A percentile compares a stretch with the other conserved stretches of the same genome.
Evolutionary conservation across 2,888 invertebrate species (phyloP).

Genomic region (Idaea straminata): DNA sequence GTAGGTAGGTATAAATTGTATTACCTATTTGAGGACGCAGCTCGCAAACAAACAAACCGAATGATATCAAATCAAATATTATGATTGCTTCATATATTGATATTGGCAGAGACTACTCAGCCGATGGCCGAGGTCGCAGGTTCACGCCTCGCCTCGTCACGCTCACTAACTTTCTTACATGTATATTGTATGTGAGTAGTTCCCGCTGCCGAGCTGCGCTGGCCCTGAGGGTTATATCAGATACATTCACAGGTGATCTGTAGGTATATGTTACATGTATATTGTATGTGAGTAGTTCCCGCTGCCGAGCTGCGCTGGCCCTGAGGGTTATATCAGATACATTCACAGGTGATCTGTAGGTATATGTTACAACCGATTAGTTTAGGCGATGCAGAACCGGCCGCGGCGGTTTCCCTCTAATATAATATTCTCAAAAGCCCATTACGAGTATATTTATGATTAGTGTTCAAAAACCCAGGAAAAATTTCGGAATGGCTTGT

Average conservation of each 20-base stretch:
- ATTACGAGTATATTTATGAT: too few relatives aligned
- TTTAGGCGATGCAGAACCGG: too few relatives aligned
- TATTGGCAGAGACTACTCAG: neutral
- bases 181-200: neutral
- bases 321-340: too few relatives aligned
- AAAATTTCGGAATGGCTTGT: neutral
- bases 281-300: neutral
- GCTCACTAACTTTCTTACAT: neutral
- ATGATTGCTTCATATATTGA: neutral
- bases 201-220: neutral
- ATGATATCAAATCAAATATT: slow-evolving; percentile 1
- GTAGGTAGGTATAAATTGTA: neutral
- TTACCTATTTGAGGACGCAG: neutral
- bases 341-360: too few relatives aligned
- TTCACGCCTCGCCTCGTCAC: neutral
- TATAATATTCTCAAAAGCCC: too few relatives aligned
- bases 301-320: neutral
- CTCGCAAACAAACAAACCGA: neutral
- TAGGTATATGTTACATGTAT: neutral
- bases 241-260: too few relatives aligned
- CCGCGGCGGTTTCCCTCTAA: too few relatives aligned
- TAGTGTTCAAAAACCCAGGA: too few relatives aligned
- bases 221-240: too few relatives aligned
- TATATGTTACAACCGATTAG: too few relatives aligned
- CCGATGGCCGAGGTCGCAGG: neutral